phyloP scores from a whole-genome alignment of 2,888 invertebrate genomes.

The Melangyna quadrimaculata region DNA sequence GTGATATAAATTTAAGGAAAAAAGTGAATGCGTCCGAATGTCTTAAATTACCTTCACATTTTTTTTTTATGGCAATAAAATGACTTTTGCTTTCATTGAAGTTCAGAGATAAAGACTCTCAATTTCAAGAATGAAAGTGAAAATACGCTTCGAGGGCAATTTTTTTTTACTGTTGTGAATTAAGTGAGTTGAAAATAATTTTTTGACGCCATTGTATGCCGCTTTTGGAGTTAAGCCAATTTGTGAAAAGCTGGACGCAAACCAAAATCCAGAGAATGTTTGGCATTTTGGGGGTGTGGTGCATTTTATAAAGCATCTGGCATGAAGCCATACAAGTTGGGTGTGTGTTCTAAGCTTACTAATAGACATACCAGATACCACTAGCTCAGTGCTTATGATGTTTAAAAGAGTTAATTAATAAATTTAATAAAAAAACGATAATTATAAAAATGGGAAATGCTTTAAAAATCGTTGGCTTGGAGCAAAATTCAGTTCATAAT shows the following conservation, averaged over 20 bases:
- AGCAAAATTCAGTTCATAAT: no score
- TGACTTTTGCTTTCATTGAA: conserved; percentile 44
- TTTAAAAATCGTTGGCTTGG: no score
- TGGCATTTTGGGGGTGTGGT: conserved; percentile 34
- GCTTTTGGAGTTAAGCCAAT: conserved; percentile 29
- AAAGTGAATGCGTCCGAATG: neutral
- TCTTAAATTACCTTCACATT: conserved; percentile 26
- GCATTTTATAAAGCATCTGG: neutral
- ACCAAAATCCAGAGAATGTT: neutral
- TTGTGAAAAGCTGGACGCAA: conserved; percentile 28
- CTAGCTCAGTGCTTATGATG: neutral
- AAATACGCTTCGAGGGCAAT: neutral
- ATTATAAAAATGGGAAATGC: no score
- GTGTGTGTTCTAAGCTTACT: neutral
- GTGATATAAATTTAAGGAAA: conserved; percentile 11
- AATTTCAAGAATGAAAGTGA: conserved; percentile 50
- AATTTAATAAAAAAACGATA: no score
- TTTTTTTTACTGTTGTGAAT: neutral
- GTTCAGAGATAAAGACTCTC: neutral
- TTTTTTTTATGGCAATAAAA: neutral
- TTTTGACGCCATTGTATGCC: conserved; percentile 10
- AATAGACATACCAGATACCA: no score
- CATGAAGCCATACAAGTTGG: neutral
- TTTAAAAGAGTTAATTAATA: neutral
- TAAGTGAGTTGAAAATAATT: neutral